Conservation (phyloP, 2,113 vertebrate species). For the Hippocampus barbouri region DNA sequence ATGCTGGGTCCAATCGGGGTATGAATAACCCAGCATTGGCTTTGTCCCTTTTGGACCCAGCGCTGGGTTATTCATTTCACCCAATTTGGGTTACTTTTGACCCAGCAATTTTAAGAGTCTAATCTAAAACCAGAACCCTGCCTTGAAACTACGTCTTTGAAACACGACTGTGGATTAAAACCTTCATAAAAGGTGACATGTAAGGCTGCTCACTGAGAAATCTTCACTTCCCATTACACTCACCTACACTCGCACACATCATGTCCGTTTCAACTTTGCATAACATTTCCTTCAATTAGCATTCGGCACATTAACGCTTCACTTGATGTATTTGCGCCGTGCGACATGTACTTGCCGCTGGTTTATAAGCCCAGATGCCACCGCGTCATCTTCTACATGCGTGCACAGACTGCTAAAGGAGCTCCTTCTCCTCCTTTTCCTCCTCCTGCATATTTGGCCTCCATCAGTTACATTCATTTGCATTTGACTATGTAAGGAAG, state of each 20-base stretch:
- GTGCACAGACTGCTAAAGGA: slow-evolving; percentile 45
- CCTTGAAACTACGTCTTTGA: not conserved
- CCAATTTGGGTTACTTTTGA: too few relatives aligned
- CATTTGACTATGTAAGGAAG: not conserved
- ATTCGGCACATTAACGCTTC: slow-evolving; percentile 47
- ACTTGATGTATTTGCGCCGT: slow-evolving; percentile 54
- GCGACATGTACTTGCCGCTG: slow-evolving; percentile 46
- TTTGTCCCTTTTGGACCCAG: too few relatives aligned
- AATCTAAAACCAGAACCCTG: not conserved
- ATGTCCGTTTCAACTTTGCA: slow-evolving; percentile 16
- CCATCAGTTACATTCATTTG: slow-evolving; percentile 44
- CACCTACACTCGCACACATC: not conserved
- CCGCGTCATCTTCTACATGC: slow-evolving; percentile 37
- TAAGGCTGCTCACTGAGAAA: not conserved
- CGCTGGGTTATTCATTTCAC: too few relatives aligned
- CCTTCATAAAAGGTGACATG: not conserved
- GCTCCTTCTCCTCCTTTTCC: not conserved
- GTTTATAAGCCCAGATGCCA: slow-evolving; percentile 56
- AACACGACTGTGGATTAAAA: not conserved
- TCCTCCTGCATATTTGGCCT: slow-evolving; percentile 18
- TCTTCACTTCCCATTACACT: slow-evolving; percentile 45
- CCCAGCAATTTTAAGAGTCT: too few relatives aligned
- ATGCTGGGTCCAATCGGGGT: too few relatives aligned
- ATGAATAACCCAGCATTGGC: too few relatives aligned
- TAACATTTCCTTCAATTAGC: slow-evolving; percentile 29